Conservation (phyloP, 1,140 invertebrate genomes). For the Apis laboriosa region DNA sequence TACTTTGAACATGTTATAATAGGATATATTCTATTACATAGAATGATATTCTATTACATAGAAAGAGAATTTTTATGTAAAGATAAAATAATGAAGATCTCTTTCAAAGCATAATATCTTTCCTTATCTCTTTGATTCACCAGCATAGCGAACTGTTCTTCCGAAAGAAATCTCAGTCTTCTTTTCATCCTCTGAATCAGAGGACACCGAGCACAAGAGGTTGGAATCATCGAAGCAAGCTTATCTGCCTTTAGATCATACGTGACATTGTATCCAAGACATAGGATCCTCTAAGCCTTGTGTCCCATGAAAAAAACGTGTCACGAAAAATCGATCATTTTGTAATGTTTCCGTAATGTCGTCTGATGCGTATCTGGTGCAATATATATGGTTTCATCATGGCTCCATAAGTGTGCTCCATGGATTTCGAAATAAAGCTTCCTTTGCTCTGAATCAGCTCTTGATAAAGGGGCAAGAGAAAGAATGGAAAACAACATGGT, state of each 20-base stretch:
- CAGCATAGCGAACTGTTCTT: background rate
- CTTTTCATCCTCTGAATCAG: background rate
- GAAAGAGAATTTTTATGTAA: too few species aligned
- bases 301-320: background rate
- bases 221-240: conserved; percentile 16
- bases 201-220: background rate
- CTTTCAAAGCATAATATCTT: background rate
- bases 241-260: conserved; percentile 39
- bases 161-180: background rate
- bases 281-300: background rate
- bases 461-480: background rate
- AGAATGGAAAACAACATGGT: background rate
- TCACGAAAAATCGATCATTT: conserved; percentile 56
- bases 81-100: too few species aligned
- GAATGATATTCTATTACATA: too few species aligned
- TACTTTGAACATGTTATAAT: too few species aligned
- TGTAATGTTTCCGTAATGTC: conserved; percentile 64
- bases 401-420: conserved; percentile 37
- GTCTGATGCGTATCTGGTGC: conserved; percentile 55
- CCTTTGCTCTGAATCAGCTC: conserved; percentile 10
- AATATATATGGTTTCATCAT: conserved; percentile 59
- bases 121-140: background rate
- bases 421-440: conserved; percentile 63
- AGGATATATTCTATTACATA: too few species aligned
- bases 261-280: conserved; percentile 12